These are phyloP conservation scores for Empidonax traillii DNA, from an alignment of 2,113 vertebrate species.

Conservation along the genomic window DNA sequence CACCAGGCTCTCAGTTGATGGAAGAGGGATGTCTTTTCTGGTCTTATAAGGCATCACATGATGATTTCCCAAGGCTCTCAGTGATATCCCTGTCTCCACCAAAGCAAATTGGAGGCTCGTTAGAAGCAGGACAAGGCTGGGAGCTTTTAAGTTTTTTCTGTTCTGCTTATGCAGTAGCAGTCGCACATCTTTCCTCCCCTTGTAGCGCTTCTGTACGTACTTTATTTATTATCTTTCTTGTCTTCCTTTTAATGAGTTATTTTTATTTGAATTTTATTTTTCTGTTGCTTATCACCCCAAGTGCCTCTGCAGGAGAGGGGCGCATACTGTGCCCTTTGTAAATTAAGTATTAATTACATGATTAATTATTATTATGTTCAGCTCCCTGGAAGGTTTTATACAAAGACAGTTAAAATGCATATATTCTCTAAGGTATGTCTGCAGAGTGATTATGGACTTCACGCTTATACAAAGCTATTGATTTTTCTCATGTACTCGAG, in stretches of 20 bases:
- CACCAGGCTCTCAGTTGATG: background rate
- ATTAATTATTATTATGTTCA: conserved; percentile 61
- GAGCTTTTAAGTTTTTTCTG: background rate
- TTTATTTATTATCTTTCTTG: conserved; percentile 15
- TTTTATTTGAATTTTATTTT: conserved; percentile 38
- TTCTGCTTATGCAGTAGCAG: background rate
- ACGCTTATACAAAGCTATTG: conserved; percentile 52
- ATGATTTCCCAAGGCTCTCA: background rate
- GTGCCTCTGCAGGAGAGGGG: conserved; percentile 16
- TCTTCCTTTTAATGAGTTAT: conserved; percentile 10
- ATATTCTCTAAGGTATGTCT: conserved; percentile 47
- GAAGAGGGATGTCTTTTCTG: background rate
- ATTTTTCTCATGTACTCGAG: conserved; percentile 35
- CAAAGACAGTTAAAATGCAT: conserved; percentile 49
- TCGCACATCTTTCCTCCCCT: background rate
- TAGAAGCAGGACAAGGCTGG: background rate
- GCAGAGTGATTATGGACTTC: conserved; percentile 47
- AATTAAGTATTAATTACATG: conserved; percentile 66
- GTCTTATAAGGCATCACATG: background rate
- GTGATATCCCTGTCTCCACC: background rate
- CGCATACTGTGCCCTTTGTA: conserved; percentile 52
- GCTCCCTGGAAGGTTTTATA: conserved; percentile 31
- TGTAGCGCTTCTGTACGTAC: background rate
- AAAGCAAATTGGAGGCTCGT: background rate
- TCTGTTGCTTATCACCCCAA: conserved; percentile 23